Conservation (phyloP, 2,888 invertebrate species). For the Catocala nupta region DNA sequence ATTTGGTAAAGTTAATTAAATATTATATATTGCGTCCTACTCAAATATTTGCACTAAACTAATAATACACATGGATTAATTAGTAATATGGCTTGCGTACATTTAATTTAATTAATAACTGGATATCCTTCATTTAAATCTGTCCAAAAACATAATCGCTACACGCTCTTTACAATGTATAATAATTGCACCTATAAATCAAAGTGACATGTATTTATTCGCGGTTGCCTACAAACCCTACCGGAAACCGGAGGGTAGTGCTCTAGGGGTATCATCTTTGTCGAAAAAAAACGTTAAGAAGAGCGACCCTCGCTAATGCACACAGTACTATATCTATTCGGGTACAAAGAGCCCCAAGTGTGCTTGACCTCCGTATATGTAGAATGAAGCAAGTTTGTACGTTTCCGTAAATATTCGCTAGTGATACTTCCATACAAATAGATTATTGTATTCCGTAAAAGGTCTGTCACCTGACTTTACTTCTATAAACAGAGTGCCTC, state of each 20-base stretch:
- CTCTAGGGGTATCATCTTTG: conserved; percentile 63
- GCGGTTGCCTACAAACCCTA: conserved; percentile 67
- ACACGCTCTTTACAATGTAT: conserved; percentile 42
- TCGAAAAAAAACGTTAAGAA: conserved; percentile 71
- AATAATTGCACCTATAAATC: conserved; percentile 82
- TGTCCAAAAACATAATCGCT: conserved; percentile 30
- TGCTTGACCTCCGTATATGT: conserved; percentile 77
- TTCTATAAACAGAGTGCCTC: conserved; percentile 21
- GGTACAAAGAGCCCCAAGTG: conserved; percentile 75
- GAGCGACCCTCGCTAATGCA: conserved; percentile 81
- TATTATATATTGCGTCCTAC: conserved; percentile 55
- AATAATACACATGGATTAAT: conserved; percentile 47
- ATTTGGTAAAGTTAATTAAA: conserved; percentile 18
- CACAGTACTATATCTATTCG: conserved; percentile 78
- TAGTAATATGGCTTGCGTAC: conserved; percentile 60
- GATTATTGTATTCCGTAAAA: conserved; percentile 48
- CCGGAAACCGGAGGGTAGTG: conserved; percentile 65
- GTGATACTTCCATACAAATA: conserved; percentile 44
- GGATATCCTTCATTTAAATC: conserved; percentile 30
- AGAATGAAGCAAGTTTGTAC: conserved; percentile 48
- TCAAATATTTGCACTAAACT: conserved; percentile 55
- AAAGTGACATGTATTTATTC: conserved; percentile 82
- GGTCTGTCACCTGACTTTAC: conserved; percentile 43
- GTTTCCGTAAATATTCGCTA: conserved; percentile 30
- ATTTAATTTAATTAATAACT: conserved; percentile 56